These are phyloP conservation scores for Penaeus indicus DNA, from an alignment of 1,140 invertebrate genomes.

Conservation along the genomic window DNA sequence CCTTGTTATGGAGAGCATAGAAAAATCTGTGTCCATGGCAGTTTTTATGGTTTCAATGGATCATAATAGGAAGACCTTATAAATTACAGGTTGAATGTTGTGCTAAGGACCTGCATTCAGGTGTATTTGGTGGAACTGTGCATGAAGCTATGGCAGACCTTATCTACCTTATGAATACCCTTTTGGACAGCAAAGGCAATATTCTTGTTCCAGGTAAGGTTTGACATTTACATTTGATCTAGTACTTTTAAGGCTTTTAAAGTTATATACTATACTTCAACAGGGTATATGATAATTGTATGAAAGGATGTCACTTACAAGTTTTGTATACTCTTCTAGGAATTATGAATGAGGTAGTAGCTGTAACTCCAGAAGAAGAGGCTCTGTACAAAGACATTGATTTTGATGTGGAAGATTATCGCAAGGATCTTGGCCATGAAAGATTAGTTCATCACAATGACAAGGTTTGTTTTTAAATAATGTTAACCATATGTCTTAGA, in stretches of 20 bases:
- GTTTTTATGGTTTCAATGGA: background rate
- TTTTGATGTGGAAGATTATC: constrained; percentile 88
- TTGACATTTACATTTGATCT: constrained; percentile 69
- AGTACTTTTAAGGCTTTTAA: background rate
- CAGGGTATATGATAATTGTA: background rate
- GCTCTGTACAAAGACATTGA: constrained; percentile 88
- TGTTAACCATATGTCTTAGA: too few species aligned
- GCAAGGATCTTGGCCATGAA: constrained; percentile 79
- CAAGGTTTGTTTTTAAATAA: constrained; percentile 73
- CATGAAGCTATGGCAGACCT: constrained; percentile 92
- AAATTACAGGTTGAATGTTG: constrained; percentile 80
- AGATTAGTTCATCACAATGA: constrained; percentile 82
- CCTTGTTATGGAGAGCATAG: too few species aligned
- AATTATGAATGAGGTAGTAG: constrained; percentile 74
- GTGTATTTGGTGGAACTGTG: constrained; percentile 92
- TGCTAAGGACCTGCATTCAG: constrained; percentile 94
- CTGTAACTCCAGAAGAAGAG: constrained; percentile 82
- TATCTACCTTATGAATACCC: constrained; percentile 84
- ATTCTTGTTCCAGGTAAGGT: constrained; percentile 86
- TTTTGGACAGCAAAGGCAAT: constrained; percentile 87
- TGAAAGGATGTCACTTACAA: background rate
- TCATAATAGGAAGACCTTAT: background rate
- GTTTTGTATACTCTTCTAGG: constrained; percentile 40
- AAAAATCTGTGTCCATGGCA: too few species aligned
- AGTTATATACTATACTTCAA: too few species aligned